Percentiles rank a stretch among this genome's conserved stretches.
Evolutionary conservation across 2,113 vertebrate genomes (phyloP).

Genomic region (Marmota monax): DNA sequence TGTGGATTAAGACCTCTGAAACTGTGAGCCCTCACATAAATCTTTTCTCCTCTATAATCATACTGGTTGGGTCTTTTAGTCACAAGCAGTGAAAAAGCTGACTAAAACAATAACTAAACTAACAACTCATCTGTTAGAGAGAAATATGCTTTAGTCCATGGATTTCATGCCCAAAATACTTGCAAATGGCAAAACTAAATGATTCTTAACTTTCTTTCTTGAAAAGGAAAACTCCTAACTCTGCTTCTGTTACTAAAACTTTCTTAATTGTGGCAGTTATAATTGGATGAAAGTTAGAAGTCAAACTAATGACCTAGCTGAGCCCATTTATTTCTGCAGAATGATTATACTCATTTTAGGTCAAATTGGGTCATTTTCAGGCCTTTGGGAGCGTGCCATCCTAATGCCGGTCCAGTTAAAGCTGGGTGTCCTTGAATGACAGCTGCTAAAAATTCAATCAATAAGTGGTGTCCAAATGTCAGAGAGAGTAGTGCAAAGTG

Average conservation of each 20-base stretch:
- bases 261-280: conserved; percentile 17
- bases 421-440: conserved; percentile 55
- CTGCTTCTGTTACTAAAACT: conserved; percentile 33
- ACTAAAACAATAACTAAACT: not conserved
- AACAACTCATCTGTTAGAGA: not conserved
- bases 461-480: conserved; percentile 65
- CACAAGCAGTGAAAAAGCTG: too few relatives aligned
- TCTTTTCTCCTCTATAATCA: too few relatives aligned
- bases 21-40: too few relatives aligned
- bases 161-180: conserved; percentile 29
- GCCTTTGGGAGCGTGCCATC: conserved; percentile 26
- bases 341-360: conserved; percentile 42
- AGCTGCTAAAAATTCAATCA: conserved; percentile 66
- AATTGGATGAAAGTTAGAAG: not conserved
- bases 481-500: conserved; percentile 14
- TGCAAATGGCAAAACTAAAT: conserved; percentile 7
- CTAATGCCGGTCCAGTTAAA: conserved; percentile 32
- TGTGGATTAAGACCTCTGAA: too few relatives aligned
- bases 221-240: conserved; percentile 10
- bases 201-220: conserved; percentile 35
- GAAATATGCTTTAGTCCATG: conserved; percentile 14
- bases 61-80: too few relatives aligned
- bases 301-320: not conserved
- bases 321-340: conserved; percentile 28
- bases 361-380: conserved; percentile 17